A percentile compares a stretch with the other conserved stretches of the same genome.
phyloP scores from a whole-genome alignment of 2,888 invertebrate genomes.

The Mimachlamys varia region DNA sequence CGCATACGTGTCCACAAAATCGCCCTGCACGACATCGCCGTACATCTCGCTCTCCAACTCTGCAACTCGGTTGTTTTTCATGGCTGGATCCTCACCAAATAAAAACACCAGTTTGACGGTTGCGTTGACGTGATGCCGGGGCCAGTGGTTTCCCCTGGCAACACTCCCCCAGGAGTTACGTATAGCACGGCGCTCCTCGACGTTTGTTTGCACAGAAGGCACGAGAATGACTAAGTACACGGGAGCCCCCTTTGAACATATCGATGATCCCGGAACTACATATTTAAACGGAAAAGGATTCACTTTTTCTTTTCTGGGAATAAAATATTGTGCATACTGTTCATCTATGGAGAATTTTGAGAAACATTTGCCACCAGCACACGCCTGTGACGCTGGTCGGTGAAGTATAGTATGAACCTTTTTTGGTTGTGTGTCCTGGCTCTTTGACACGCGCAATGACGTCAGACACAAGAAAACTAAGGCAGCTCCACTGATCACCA shows the following conservation, averaged over 20 bases:
- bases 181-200: slow-evolving; percentile 58
- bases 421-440: background rate
- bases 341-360: background rate
- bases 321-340: slow-evolving; percentile 55
- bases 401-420: background rate
- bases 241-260: slow-evolving; percentile 49
- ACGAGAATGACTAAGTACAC: slow-evolving; percentile 64
- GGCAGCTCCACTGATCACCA: background rate
- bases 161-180: slow-evolving; percentile 64
- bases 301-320: slow-evolving; percentile 51
- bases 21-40: slow-evolving; percentile 62
- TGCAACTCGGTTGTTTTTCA: slow-evolving; percentile 46
- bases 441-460: background rate
- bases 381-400: background rate
- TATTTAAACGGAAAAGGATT: slow-evolving; percentile 55
- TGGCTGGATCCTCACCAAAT: slow-evolving; percentile 51
- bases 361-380: background rate
- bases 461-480: background rate
- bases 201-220: slow-evolving; percentile 58
- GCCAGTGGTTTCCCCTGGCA: slow-evolving; percentile 60
- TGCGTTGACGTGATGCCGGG: slow-evolving; percentile 46
- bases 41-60: slow-evolving; percentile 54
- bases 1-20: slow-evolving; percentile 61
- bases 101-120: slow-evolving; percentile 60
- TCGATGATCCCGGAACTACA: slow-evolving; percentile 46